These are phyloP conservation scores for Tinea pellionella DNA, from an alignment of 2,888 invertebrate species.

Conservation along the genomic window DNA sequence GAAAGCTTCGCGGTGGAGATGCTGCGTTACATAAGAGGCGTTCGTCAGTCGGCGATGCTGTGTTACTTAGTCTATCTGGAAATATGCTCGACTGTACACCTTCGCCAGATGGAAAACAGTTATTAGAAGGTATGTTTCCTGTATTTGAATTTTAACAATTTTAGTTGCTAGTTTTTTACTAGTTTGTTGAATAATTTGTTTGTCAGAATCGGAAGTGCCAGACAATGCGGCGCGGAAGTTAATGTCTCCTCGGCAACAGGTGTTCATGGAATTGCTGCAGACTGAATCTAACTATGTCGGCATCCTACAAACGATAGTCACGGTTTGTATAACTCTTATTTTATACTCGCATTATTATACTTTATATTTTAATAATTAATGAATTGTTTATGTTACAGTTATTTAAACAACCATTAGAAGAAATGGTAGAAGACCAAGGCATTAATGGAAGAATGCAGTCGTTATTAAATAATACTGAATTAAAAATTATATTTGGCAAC, in stretches of 20 bases:
- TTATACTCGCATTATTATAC: no score
- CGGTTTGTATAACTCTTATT: conserved; percentile 61
- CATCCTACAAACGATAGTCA: conserved; percentile 92
- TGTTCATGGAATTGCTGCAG: conserved; percentile 91
- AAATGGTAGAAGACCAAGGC: conserved; percentile 81
- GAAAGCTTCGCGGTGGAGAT: conserved; percentile 75
- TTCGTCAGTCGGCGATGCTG: conserved; percentile 88
- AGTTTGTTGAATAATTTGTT: neutral
- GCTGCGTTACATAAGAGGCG: conserved; percentile 80
- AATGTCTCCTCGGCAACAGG: conserved; percentile 82
- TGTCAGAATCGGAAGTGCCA: conserved; percentile 63
- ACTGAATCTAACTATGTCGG: conserved; percentile 98
- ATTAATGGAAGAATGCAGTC: conserved; percentile 73
- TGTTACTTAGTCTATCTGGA: conserved; percentile 84
- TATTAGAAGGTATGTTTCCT: conserved; percentile 50
- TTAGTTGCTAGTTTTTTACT: neutral
- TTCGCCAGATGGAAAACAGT: conserved; percentile 78
- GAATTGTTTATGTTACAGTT: conserved; percentile 65
- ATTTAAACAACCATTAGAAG: conserved; percentile 93
- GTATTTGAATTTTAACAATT: neutral
- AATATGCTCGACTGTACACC: conserved; percentile 91
- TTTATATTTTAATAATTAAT: neutral
- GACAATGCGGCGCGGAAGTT: conserved; percentile 75
- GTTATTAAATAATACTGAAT: conserved; percentile 89
- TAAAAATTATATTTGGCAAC: conserved; percentile 95